phyloP scores from a whole-genome alignment of 2,797 vertebrate species.

The Sternarchorhynchus goeldii region DNA sequence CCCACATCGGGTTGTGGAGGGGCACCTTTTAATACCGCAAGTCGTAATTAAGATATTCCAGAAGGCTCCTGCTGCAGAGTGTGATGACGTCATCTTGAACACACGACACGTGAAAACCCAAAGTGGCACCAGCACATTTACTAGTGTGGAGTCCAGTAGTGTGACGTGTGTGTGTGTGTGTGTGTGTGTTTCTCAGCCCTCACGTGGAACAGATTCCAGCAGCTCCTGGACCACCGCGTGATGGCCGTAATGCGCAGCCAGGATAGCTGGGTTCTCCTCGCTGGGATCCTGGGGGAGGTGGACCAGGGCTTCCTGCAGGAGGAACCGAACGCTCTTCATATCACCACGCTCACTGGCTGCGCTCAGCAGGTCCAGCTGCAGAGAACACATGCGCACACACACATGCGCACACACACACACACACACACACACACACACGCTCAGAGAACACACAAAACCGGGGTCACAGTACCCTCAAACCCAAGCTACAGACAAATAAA shows the following conservation, averaged over 20 bases:
- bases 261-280: conserved; percentile 83
- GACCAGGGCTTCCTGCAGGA: conserved; percentile 79
- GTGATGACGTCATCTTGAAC: too few species aligned
- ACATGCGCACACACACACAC: conserved; percentile 10
- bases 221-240: conserved; percentile 79
- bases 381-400: conserved; percentile 27
- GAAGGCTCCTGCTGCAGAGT: too few species aligned
- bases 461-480: neutral
- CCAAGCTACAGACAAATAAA: neutral
- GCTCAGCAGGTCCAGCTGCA: conserved; percentile 82
- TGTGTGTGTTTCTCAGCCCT: conserved; percentile 7
- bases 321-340: conserved; percentile 79
- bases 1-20: too few species aligned
- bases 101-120: too few species aligned
- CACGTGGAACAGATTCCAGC: conserved; percentile 85
- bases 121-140: too few species aligned
- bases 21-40: too few species aligned
- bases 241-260: conserved; percentile 85
- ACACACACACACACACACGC: neutral
- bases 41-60: too few species aligned
- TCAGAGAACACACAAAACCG: neutral
- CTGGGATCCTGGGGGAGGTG: conserved; percentile 78
- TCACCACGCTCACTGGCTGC: conserved; percentile 83
- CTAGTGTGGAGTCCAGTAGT: too few species aligned
- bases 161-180: neutral